Base-by-base conservation (phyloP, 2,113 vertebrate species). In the Haemorhous mexicanus region DNA sequence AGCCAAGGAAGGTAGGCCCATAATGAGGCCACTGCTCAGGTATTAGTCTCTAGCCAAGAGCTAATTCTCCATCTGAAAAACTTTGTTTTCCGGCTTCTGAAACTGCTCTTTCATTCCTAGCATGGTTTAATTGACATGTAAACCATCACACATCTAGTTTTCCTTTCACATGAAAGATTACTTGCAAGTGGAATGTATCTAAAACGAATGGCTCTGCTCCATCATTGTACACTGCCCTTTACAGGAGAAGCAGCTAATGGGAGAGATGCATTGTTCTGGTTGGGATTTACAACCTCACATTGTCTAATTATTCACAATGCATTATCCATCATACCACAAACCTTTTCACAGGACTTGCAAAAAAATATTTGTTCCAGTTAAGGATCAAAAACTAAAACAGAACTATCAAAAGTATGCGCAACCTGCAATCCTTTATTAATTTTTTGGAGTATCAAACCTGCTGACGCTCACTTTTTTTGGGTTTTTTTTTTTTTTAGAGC, bases 221-320 rank as follows among this genome's bases (percentile, higher is more conserved):
- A 79, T 97, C 73, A 73, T 28, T 92, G 83, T 91, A 75, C 35
- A 55, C 53, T 93, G 61, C 91, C 87, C 92, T 95, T 96, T 96
- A 75, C 95, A 90, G 96, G 83, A 95, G 90, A 89, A 97, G 89
- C 89, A 90, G 52, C 66, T 77, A 91, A 90, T 82, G 81, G 66
- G 47, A 93, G 87, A 95, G 76, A 95, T 80, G 95, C 47, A 90
- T 78, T 90, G 58, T 94, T 95, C 96, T 89, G 56, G 50, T 67
- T 87, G 78, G 82, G 93, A 97, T 97, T 96, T 97, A 96, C 73
- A 96, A 64, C 80, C 75, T 69, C 77, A 13, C 43, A 19, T 22
- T 96, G 80, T 89, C 97, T 96, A 98, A 97, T 98, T 97, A 97
- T 95, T 97, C 92, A 94, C 67, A 55, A 85, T 37, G 58, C 24